A percentile compares a stretch with the other conserved stretches of the same genome.
phyloP scores from a whole-genome alignment of 2,888 invertebrate genomes.

The Melieria omissa region DNA sequence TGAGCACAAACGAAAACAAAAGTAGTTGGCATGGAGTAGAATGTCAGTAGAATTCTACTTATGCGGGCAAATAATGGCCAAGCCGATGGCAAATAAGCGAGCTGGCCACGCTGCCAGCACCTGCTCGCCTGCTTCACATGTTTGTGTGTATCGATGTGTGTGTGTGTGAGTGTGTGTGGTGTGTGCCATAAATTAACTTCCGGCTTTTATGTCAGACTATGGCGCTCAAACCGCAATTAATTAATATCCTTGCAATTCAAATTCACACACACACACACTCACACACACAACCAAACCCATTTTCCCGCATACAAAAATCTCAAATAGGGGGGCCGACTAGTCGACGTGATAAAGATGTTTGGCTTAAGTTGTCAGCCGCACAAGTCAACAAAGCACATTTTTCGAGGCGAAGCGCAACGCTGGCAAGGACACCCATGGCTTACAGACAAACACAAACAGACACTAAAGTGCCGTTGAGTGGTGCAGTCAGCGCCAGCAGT shows the following conservation, averaged over 20 bases:
- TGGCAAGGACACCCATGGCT: too few species aligned
- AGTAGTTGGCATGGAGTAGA: too few species aligned
- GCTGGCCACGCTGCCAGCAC: not conserved
- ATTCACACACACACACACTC: slow-evolving; percentile 9
- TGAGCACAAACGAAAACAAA: too few species aligned
- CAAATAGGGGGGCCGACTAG: not conserved
- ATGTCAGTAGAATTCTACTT: too few species aligned
- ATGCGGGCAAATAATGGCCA: too few species aligned
- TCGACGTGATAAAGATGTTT: slow-evolving; percentile 14
- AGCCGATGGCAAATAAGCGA: too few species aligned
- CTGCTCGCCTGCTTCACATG: not conserved
- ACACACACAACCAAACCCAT: not conserved
- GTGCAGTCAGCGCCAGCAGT: not conserved
- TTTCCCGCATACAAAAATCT: not conserved
- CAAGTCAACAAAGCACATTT: not conserved
- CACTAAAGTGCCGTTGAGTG: too few species aligned
- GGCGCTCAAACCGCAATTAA: slow-evolving; percentile 23
- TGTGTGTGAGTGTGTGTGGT: not conserved
- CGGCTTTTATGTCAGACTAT: slow-evolving; percentile 10
- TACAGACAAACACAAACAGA: too few species aligned
- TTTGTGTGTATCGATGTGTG: not conserved
- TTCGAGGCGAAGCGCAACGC: too few species aligned
- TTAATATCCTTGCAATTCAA: slow-evolving; percentile 20
- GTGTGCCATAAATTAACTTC: slow-evolving; percentile 13
- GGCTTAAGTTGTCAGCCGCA: slow-evolving; percentile 11